phyloP scores from a whole-genome alignment of 1,140 invertebrate species.

The Galendromus occidentalis region DNA sequence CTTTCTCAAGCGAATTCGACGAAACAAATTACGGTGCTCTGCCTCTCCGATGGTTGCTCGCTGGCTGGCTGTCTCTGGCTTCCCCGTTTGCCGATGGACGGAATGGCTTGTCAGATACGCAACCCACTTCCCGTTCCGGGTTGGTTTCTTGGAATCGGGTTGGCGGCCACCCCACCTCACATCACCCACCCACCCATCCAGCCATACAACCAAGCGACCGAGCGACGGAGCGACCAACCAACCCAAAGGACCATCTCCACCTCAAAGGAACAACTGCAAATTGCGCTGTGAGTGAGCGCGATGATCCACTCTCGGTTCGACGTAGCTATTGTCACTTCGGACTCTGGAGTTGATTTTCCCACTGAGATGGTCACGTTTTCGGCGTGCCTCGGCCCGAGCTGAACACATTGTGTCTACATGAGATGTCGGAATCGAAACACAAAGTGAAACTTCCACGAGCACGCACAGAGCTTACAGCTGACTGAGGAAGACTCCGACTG shows the following conservation, averaged over 20 bases:
- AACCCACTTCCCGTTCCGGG: constrained; percentile 11
- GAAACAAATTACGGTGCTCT: constrained; percentile 1
- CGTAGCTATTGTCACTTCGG: neutral
- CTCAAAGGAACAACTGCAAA: constrained; percentile 12
- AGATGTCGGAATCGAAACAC: no score
- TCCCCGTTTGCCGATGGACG: neutral
- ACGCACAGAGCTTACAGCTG: no score
- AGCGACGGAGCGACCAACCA: neutral
- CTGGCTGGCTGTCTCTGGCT: neutral
- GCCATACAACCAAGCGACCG: neutral
- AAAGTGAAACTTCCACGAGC: no score
- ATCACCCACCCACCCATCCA: neutral
- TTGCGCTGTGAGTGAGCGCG: neutral
- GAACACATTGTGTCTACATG: no score
- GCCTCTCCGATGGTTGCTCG: neutral
- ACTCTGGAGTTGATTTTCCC: no score
- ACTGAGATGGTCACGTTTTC: no score
- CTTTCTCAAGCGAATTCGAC: constrained; percentile 8
- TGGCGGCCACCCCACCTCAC: neutral
- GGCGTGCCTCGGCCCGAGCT: no score
- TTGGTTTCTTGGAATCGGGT: constrained; percentile 2
- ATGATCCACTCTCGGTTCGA: constrained; percentile 1
- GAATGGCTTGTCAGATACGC: constrained; percentile 5
- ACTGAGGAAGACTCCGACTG: no score
- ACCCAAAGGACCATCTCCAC: neutral